Evolutionary conservation across 2,888 invertebrate genomes (phyloP).

Genomic region (Abscondita cerata): DNA sequence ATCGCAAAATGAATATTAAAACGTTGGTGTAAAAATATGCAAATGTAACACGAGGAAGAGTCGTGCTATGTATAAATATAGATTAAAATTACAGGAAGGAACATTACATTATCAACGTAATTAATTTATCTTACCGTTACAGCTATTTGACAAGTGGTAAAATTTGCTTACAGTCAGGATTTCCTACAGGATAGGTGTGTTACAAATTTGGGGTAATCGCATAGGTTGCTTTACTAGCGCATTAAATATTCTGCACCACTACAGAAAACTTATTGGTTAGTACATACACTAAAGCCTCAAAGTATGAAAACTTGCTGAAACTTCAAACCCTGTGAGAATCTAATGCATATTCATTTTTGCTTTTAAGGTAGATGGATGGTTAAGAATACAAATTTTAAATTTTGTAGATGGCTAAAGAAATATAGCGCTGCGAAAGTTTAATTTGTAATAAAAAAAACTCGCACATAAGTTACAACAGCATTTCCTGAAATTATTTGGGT

Average conservation of each 20-base stretch:
- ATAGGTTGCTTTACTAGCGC: conserved; percentile 6
- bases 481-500: too few relatives aligned
- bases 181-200: conserved; percentile 22
- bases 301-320: conserved; percentile 20
- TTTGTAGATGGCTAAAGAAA: too few relatives aligned
- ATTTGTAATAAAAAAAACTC: too few relatives aligned
- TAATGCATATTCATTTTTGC: conserved; percentile 7
- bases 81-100: too few relatives aligned
- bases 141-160: conserved; percentile 14
- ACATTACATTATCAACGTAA: conserved; percentile 9
- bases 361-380: neutral
- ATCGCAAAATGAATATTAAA: too few relatives aligned
- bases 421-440: too few relatives aligned
- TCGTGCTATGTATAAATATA: too few relatives aligned
- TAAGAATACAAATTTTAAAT: too few relatives aligned
- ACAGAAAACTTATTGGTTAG: conserved; percentile 14
- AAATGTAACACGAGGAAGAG: too few relatives aligned
- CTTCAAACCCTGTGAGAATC: neutral
- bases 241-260: conserved; percentile 19
- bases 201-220: conserved; percentile 12
- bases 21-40: too few relatives aligned
- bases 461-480: too few relatives aligned
- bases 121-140: conserved; percentile 19
- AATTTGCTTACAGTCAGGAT: conserved; percentile 23
- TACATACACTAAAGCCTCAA: conserved; percentile 15